A percentile compares a stretch with the other conserved stretches of the same genome.
These are phyloP conservation scores for Invenusta paracnida DNA, from an alignment of 2,888 invertebrate species.

Conservation along the genomic window DNA sequence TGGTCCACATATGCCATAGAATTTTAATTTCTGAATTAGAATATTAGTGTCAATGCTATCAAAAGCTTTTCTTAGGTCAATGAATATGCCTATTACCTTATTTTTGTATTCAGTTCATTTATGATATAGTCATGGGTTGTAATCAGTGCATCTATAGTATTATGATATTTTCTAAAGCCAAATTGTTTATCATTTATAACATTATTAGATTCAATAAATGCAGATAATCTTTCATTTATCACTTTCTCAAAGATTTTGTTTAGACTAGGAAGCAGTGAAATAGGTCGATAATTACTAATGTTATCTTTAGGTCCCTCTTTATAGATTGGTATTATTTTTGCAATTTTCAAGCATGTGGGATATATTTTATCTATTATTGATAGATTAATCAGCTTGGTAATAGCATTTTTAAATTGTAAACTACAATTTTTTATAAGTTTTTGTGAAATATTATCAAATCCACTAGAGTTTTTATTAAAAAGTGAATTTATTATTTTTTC, in stretches of 20 bases:
- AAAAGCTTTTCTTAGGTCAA: background rate
- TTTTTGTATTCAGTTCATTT: background rate
- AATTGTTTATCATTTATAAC: background rate
- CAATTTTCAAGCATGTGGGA: too few species aligned
- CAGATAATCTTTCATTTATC: too few species aligned
- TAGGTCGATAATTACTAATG: background rate
- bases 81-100: background rate
- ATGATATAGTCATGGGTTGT: background rate
- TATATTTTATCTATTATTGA: too few species aligned
- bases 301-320: too few species aligned
- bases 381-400: too few species aligned
- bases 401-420: too few species aligned
- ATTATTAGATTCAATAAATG: background rate
- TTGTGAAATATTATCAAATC: too few species aligned
- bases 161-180: background rate
- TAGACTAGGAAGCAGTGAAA: background rate
- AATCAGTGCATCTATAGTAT: background rate
- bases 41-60: background rate
- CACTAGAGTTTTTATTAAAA: too few species aligned
- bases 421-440: too few species aligned
- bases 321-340: too few species aligned
- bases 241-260: background rate
- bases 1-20: background rate
- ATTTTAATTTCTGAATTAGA: background rate
- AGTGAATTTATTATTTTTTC: too few species aligned